These are phyloP conservation scores for Charaxes varanes DNA, from an alignment of 1,140 invertebrate species.

Conservation along the genomic window DNA sequence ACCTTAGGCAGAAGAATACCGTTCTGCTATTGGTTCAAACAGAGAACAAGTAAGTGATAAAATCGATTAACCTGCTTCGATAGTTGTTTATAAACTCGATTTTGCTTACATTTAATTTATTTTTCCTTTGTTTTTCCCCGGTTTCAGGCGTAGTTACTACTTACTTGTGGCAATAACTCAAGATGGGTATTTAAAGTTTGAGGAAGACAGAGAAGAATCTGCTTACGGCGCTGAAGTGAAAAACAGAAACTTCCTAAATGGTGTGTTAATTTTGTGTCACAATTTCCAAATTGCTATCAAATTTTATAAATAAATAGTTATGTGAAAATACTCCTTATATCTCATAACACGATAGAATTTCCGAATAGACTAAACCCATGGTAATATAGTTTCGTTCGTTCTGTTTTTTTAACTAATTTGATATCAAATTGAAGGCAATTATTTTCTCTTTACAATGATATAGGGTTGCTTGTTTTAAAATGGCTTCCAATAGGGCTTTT, in stretches of 20 bases:
- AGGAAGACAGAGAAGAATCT: conserved; percentile 86
- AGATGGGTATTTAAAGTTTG: conserved; percentile 87
- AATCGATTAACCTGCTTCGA: neutral
- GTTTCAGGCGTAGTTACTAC: conserved; percentile 89
- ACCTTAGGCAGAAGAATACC: conserved; percentile 83
- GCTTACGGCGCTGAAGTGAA: conserved; percentile 82
- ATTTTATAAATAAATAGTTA: neutral
- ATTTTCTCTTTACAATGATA: no score
- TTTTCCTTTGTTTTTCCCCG: no score
- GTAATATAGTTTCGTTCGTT: no score
- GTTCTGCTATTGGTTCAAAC: conserved; percentile 86
- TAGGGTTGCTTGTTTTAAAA: no score
- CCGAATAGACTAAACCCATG: no score
- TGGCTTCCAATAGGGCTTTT: no score
- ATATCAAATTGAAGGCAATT: no score
- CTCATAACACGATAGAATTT: no score
- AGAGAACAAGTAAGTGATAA: conserved; percentile 81
- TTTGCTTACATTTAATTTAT: no score
- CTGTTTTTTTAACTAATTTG: no score
- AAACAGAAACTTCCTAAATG: conserved; percentile 86
- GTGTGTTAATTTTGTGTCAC: conserved; percentile 27
- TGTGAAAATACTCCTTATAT: neutral
- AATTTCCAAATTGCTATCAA: neutral
- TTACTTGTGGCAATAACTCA: conserved; percentile 85
- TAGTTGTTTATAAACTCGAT: neutral